Base-by-base conservation (phyloP, 1,140 invertebrate genomes). In the Diploscapter pachys region DNA sequence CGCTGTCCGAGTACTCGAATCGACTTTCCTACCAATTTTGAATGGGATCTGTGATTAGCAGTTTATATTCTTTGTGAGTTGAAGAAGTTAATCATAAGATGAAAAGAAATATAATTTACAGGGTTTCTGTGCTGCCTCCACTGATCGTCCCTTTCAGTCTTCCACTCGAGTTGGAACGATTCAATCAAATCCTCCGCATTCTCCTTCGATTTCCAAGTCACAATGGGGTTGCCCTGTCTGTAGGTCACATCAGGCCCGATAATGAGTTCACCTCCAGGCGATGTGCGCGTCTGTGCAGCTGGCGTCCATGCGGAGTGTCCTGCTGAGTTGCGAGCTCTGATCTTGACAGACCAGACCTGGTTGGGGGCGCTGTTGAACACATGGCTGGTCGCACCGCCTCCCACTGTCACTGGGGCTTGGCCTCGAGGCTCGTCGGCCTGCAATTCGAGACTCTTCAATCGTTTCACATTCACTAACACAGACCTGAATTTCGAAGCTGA, bases 371-470 rank as follows among this genome's bases (percentile, higher is more conserved):
- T 64, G 56, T 79, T 78, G 67, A 85, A 85, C 9, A 85, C 82
- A 72, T 85, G 83, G 57, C 73, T 81, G 55, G 73, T 83, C 51
- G 80, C 78, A 50, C 75, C 71, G 49, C 77, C 81, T 59, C 80
- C 83, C 4, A 86, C 71, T 53, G 67, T 54, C 11, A 83, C 72
- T 3, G 83, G 79, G 8, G 69, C 66, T 8, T 54, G 62, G 52
- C 76, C 75, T 31, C 72, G 68, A 57, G 83, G 84, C 53, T 85
- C 84, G 67, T 85, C 83, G 6, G 84, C 76, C 72, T 82, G 78
- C 31, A 31, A 31, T 31, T 31, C 31, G 31, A 31, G 31, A 49
- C 71, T 57, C 57, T 79, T 48, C 9, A 66, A 53, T 63, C 51
- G 49, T n/a, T 77, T 52, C 11, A n/a, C 51, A 50, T 11, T 8